phyloP scores from a whole-genome alignment of 2,113 vertebrate genomes.

The Formicarius rufipectus region DNA sequence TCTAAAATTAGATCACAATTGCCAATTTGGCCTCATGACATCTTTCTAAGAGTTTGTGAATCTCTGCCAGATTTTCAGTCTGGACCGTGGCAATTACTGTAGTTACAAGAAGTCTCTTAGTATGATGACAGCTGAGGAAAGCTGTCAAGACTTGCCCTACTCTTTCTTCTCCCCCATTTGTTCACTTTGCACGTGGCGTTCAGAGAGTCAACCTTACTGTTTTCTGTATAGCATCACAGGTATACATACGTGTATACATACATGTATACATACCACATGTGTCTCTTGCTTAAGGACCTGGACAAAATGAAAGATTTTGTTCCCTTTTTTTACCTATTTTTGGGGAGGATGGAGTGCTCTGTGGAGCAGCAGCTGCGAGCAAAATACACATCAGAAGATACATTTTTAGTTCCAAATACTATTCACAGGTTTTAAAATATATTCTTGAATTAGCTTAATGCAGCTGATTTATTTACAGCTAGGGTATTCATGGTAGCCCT shows the following conservation, averaged over 20 bases:
- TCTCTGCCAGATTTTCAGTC: neutral
- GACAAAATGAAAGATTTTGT: neutral
- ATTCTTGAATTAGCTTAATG: neutral
- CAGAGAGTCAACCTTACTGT: neutral
- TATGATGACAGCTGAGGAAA: neutral
- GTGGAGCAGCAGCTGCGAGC: neutral
- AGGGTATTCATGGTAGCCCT: neutral
- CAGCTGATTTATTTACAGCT: neutral
- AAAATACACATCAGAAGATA: neutral
- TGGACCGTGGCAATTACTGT: neutral
- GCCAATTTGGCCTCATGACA: neutral
- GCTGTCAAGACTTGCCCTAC: neutral
- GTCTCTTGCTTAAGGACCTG: neutral
- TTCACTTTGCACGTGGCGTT: neutral
- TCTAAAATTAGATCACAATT: neutral
- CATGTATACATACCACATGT: neutral
- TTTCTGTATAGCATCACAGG: neutral
- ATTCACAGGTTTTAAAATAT: neutral
- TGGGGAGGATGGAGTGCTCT: neutral
- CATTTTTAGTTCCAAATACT: neutral
- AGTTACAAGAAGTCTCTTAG: neutral
- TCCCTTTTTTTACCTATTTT: neutral
- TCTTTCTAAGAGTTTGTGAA: neutral
- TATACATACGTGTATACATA: rapidly evolving
- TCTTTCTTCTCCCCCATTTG: neutral